Base-by-base conservation (phyloP, 2,797 vertebrate genomes). In the Trachurus trachurus region DNA sequence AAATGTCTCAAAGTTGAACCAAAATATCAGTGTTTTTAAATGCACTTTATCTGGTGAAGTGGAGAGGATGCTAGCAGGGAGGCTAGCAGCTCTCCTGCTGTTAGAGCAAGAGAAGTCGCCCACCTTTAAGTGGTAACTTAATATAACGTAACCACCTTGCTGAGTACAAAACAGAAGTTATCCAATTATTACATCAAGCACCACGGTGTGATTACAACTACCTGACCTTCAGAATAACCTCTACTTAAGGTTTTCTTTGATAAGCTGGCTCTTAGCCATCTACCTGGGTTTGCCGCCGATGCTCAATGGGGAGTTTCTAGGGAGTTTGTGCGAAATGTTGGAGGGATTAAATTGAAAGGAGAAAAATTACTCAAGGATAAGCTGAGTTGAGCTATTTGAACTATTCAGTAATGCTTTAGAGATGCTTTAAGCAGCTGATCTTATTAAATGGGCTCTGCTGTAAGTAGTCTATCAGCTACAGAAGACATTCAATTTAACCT, bases 391-490 rank as follows among this genome's bases (percentile, higher is more conserved):
- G 88, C 82, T 67, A 79, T 88, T 89, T 89, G 71, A 90, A 87
- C 88, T 83, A 82, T 86, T 81, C 83, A 71, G 87, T 80, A 87
- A 90, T 87, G 77, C 84, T 87, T 88, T 56, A 40, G 78, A 88
- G 85, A 88, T 83, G 74, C 79, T 79, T 87, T 88, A 87, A 91
- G 85, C 59, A 77, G 84, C 90, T 86, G 83, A 87, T 91, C 81
- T 83, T 87, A 90, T 91, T 89, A 87, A 92, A 92, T 63, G 49
- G 82, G 81, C 77, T 89, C 87, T 16, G 82, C 70, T 87, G 75
- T 75, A 87, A 86, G 87, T 75, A 81, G 72, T 81, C 80, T 72
- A 88, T 88, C 87, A 81, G 81, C 74, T 73, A 70, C 76, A 88
- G 63, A 85, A 80, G 72, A 89, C 71, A 88, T 91, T 88, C 76